Evolutionary conservation across 2,888 invertebrate genomes (phyloP), one percentile per base, ranked within the genome.

Genomic region (Allygus modestus): DNA sequence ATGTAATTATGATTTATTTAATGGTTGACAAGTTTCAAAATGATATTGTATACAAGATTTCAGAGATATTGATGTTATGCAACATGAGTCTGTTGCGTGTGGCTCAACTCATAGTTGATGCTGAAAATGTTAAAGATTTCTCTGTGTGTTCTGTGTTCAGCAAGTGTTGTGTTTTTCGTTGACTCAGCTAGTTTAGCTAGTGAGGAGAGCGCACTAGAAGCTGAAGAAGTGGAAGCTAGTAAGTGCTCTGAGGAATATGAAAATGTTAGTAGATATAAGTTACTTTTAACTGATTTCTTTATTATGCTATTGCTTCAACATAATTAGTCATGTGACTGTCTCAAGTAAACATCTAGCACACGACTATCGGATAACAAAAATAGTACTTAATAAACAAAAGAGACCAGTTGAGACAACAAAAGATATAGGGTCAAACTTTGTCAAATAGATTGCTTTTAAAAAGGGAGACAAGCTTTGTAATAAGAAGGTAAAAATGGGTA

Each of bases 191-290:
- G 54, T 23, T 54, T 54, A 5, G 54, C 28, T 2, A 73, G 73
- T 73, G 73, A 43, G 1, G 43, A 43, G 1, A 43, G 20, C n/a
- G 43, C 15, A 20, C 41, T 61, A 33, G 81, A 37, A 11, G 65
- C 43, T 23, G 46, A 46, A 1, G 82, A 65, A 31, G 26, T 82
- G n/a, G 82, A 82, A 26, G 82, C 82, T 12, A 82, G 82, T 69
- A 69, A 69, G n/a, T 82, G 82, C 41, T 82, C 82, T 5, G 82
- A 82, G 26, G 82, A 82, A 28, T 82, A 82, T 43, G 82, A 82
- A 69, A 82, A 69, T 43, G 82, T 82, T 65, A 46, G 82, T 82
- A 28, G 23, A 5, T 23, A 23, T 54, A 54, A 54, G 54, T 54
- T 23, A 54, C 20, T 37, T 37, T 37, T 37, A 7, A 37, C 37